Evolutionary conservation across 2,797 vertebrate species (phyloP).

Genomic region (Xiphophorus birchmanni): DNA sequence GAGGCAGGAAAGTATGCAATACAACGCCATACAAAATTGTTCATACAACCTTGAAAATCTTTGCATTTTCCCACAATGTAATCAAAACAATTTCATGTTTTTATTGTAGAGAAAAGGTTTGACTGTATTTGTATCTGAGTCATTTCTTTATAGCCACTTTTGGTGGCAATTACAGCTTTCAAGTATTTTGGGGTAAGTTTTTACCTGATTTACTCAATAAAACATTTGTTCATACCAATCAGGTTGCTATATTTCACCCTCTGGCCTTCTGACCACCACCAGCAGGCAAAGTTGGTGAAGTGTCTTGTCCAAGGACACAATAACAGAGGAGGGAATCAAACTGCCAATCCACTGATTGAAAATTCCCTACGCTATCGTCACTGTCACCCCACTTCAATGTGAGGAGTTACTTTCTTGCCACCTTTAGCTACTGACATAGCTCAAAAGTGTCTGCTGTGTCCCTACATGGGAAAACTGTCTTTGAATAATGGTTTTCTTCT

Average conservation of each 20-base stretch:
- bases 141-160: not conserved
- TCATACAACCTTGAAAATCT: not conserved
- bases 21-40: not conserved
- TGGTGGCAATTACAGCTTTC: not conserved
- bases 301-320: no score
- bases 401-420: not conserved
- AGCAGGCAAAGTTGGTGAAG: no score
- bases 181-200: not conserved
- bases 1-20: not conserved
- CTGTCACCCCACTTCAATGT: not conserved
- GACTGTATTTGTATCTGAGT: not conserved
- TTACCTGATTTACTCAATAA: not conserved
- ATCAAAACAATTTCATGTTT: not conserved
- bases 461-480: not conserved
- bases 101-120: not conserved
- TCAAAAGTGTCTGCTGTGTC: not conserved
- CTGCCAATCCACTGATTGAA: no score
- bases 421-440: not conserved
- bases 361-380: no score
- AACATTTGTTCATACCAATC: not conserved
- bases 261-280: no score
- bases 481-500: not conserved
- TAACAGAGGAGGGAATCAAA: no score
- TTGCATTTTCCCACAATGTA: not conserved
- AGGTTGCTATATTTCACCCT: no score